Evolutionary conservation across 2,888 invertebrate species (phyloP).

Genomic region (Unio delphinus): DNA sequence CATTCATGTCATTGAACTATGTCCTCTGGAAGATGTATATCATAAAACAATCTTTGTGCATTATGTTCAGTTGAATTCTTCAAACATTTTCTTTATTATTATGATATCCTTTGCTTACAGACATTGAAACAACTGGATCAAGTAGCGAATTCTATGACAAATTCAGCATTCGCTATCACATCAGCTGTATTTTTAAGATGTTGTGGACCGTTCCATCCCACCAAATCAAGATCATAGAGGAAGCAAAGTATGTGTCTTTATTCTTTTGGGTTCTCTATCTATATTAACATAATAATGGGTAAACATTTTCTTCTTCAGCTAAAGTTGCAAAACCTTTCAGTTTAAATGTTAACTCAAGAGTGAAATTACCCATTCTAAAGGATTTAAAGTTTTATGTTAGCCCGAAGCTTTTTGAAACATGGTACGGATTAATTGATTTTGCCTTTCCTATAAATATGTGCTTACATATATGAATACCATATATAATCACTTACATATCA

Average conservation of each 20-base stretch:
- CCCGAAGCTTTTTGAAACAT: no score
- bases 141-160: constrained; percentile 99
- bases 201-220: constrained; percentile 96
- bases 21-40: no score
- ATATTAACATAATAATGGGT: background rate
- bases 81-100: background rate
- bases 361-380: background rate
- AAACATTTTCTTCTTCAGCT: background rate
- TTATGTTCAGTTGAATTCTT: no score
- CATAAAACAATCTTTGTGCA: no score
- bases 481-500: no score
- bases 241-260: constrained; percentile 78
- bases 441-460: no score
- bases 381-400: background rate
- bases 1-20: no score
- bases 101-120: constrained; percentile 67
- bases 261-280: background rate
- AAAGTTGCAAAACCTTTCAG: background rate
- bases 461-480: no score
- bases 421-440: no score
- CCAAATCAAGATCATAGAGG: constrained; percentile 87
- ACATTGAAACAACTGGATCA: constrained; percentile 97
- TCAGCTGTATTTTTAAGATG: constrained; percentile 92
- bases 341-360: background rate
- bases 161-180: constrained; percentile 97